A percentile compares a stretch with the other conserved stretches of the same genome.
Evolutionary conservation across 1,140 invertebrate species (phyloP).

Genomic region (Brachionus paranguensis): DNA sequence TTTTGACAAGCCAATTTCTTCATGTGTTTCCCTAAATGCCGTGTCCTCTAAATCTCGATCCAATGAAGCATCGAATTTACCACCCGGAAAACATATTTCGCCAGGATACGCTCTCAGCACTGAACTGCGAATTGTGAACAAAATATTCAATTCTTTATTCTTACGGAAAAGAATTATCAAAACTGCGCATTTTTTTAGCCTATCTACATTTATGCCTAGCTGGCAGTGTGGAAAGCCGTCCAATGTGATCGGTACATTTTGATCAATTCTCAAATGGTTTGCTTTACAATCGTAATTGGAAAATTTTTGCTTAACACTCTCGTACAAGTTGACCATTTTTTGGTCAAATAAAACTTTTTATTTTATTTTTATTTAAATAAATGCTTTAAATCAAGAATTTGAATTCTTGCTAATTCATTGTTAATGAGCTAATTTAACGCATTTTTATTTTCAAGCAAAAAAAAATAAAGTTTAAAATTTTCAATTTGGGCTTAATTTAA

Average conservation of each 20-base stretch:
- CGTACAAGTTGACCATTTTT: background rate
- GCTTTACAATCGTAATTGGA: background rate
- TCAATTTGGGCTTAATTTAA: background rate
- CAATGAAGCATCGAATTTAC: background rate
- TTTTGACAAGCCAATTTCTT: constrained; percentile 23
- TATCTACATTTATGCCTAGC: background rate
- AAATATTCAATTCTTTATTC: background rate
- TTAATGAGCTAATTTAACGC: background rate
- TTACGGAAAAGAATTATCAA: constrained; percentile 1
- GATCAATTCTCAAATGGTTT: background rate
- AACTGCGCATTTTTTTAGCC: constrained; percentile 22
- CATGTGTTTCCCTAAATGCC: constrained; percentile 22
- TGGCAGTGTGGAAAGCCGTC: constrained; percentile 22
- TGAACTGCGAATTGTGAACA: constrained; percentile 16
- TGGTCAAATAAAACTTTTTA: background rate
- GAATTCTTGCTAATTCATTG: background rate
- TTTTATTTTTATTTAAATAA: too few relatives aligned
- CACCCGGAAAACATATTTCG: constrained; percentile 30
- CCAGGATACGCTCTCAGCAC: background rate
- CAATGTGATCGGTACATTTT: background rate
- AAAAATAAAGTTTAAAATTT: background rate
- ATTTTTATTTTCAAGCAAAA: background rate
- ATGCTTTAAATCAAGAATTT: background rate
- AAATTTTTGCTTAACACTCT: background rate
- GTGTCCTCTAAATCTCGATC: background rate